Evolutionary conservation across 2,888 invertebrate species (phyloP).

Genomic region (Achlya flavicornis): DNA sequence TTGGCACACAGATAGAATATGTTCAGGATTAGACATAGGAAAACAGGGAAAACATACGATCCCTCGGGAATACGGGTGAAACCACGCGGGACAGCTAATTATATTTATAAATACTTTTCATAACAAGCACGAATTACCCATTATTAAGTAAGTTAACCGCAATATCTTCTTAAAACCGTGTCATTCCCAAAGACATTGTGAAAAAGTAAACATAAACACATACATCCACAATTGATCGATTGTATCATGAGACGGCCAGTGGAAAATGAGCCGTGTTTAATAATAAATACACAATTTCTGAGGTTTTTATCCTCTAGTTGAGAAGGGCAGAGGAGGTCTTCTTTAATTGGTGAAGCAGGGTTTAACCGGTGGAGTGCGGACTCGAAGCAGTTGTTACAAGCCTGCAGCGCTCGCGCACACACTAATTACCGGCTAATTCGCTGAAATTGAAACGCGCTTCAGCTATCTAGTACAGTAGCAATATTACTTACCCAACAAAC

Average conservation of each 20-base stretch:
- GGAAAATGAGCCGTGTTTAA: slow-evolving; percentile 13
- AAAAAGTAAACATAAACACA: slow-evolving; percentile 12
- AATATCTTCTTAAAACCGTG: background rate
- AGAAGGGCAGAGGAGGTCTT: slow-evolving; percentile 20
- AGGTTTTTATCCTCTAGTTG: background rate
- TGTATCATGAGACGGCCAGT: slow-evolving; percentile 18
- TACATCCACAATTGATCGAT: slow-evolving; percentile 19
- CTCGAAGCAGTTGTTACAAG: slow-evolving; percentile 33
- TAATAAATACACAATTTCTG: slow-evolving; percentile 13
- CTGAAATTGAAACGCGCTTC: slow-evolving; percentile 33
- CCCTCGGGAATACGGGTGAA: too few species aligned
- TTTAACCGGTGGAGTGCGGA: slow-evolving; percentile 34
- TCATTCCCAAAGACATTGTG: background rate
- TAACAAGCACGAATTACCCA: too few species aligned
- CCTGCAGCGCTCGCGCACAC: slow-evolving; percentile 21
- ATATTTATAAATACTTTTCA: too few species aligned
- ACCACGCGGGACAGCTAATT: too few species aligned
- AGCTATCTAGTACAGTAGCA: background rate
- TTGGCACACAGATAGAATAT: too few species aligned
- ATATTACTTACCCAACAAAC: background rate
- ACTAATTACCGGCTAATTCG: slow-evolving; percentile 21
- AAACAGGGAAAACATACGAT: too few species aligned
- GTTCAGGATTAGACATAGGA: too few species aligned
- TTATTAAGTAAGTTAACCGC: background rate
- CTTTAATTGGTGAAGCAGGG: slow-evolving; percentile 19